Conservation (phyloP, 2,113 vertebrate species). For the Cairina moschata region DNA sequence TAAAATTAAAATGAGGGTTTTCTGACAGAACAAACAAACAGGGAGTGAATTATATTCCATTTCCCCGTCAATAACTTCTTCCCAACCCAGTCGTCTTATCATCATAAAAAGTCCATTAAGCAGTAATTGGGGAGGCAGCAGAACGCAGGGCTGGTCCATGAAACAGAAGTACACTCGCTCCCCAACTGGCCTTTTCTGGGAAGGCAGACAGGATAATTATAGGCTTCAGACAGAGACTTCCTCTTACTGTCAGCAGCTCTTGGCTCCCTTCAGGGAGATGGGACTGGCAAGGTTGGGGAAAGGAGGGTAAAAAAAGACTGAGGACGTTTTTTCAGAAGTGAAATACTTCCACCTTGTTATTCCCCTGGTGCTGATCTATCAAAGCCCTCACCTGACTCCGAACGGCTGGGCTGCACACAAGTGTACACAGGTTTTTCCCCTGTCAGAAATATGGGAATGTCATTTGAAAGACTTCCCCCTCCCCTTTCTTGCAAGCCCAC, state of each 20-base stretch:
- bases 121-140: constrained; percentile 65
- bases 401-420: neutral
- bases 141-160: neutral
- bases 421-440: neutral
- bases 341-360: constrained; percentile 10
- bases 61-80: constrained; percentile 58
- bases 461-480: neutral
- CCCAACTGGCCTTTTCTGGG: constrained; percentile 67
- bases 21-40: constrained; percentile 67
- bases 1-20: constrained; percentile 51
- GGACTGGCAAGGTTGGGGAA: constrained; percentile 48
- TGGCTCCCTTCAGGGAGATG: constrained; percentile 50
- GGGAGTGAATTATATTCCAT: constrained; percentile 70
- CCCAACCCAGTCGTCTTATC: constrained; percentile 41
- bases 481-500: neutral
- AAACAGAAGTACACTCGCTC: neutral
- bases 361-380: neutral
- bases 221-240: constrained; percentile 65
- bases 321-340: neutral
- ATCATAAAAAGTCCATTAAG: constrained; percentile 76
- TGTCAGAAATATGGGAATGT: neutral
- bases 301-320: constrained; percentile 28
- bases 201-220: constrained; percentile 75
- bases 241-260: constrained; percentile 65
- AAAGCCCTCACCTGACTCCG: neutral